Conservation (phyloP, 2,797 vertebrate species). For the Florisuga fusca region DNA sequence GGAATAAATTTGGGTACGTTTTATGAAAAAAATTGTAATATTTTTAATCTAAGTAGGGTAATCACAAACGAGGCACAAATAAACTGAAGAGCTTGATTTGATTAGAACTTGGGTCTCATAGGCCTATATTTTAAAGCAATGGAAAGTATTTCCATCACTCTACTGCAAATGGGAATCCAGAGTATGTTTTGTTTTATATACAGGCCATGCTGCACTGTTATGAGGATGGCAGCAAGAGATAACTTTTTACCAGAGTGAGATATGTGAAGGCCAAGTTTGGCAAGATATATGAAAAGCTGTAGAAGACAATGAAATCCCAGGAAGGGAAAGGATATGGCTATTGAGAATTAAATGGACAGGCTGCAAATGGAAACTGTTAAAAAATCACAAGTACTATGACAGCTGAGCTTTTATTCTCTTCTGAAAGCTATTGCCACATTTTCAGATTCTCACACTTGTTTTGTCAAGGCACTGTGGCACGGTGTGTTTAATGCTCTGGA, state of each 20-base stretch:
- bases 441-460: background rate
- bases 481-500: background rate
- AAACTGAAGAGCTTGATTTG: background rate
- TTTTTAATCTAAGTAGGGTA: background rate
- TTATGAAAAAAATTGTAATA: background rate
- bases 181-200: background rate
- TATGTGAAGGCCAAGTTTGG: background rate
- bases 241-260: background rate
- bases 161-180: background rate
- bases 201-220: fast-evolving
- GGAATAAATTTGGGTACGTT: background rate
- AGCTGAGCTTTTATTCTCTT: background rate
- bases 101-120: background rate
- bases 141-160: background rate
- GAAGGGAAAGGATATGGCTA: background rate
- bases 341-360: background rate
- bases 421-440: background rate
- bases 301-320: background rate
- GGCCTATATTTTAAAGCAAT: background rate
- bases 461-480: background rate
- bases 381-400: background rate
- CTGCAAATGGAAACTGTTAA: background rate
- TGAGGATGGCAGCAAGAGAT: background rate
- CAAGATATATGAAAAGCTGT: background rate
- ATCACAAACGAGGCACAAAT: background rate